A percentile compares a stretch with the other conserved stretches of the same genome.
Evolutionary conservation across 2,797 vertebrate species (phyloP).

Genomic region (Micropoecilia bifurca): DNA sequence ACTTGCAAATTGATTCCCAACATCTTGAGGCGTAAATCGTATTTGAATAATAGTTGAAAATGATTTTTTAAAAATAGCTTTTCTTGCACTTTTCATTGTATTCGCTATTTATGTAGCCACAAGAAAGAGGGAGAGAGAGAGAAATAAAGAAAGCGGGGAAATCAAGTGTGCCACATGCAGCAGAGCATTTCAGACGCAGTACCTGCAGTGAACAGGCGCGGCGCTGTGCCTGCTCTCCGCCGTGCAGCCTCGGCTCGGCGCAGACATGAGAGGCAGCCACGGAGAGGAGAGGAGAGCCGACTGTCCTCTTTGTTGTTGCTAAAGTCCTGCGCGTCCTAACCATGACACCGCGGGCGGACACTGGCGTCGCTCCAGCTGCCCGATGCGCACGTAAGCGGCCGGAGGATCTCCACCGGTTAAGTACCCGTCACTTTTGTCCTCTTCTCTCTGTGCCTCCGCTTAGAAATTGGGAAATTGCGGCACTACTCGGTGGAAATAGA

Average conservation of each 20-base stretch:
- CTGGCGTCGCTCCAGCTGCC: constrained; percentile 63
- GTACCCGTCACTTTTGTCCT: constrained; percentile 81
- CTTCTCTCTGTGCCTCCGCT: constrained; percentile 18
- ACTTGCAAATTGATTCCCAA: background rate
- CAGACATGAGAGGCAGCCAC: constrained; percentile 80
- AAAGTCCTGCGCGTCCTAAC: constrained; percentile 78
- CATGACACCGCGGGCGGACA: constrained; percentile 73
- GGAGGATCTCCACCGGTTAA: constrained; percentile 79
- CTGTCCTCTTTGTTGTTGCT: constrained; percentile 85
- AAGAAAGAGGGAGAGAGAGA: background rate
- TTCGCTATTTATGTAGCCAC: background rate
- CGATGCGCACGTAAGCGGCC: constrained; percentile 76
- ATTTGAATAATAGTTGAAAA: background rate
- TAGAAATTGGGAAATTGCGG: constrained; percentile 75
- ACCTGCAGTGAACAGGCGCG: constrained; percentile 77
- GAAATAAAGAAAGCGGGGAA: background rate
- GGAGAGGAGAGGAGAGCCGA: constrained; percentile 84
- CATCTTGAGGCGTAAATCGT: background rate
- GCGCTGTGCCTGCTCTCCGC: constrained; percentile 80
- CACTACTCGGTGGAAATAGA: constrained; percentile 66
- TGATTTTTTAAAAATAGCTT: background rate
- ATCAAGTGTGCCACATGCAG: constrained; percentile 26
- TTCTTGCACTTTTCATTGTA: background rate
- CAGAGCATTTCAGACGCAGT: constrained; percentile 58
- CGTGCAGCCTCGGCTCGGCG: constrained; percentile 52